A percentile compares a stretch with the other conserved stretches of the same genome.
Evolutionary conservation across 2,113 vertebrate genomes (phyloP).

Genomic region (Arothron firmamentum): DNA sequence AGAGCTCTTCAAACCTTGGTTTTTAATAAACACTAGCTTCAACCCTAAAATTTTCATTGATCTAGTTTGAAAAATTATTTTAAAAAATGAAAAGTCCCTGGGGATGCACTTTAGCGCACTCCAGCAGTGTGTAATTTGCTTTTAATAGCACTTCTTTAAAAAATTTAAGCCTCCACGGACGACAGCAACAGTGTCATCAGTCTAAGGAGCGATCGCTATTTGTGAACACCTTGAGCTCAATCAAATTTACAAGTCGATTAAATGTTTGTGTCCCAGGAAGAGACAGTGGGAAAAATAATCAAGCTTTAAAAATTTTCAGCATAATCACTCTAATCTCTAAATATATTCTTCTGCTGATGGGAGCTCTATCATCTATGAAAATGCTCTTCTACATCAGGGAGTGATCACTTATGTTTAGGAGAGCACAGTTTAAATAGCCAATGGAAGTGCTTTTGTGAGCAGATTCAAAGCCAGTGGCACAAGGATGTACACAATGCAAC

Average conservation of each 20-base stretch:
- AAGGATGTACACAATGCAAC: neutral
- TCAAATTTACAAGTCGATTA: neutral
- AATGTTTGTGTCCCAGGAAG: constrained; percentile 9
- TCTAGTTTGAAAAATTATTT: constrained; percentile 35
- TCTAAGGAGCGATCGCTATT: neutral
- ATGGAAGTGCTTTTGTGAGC: constrained; percentile 20
- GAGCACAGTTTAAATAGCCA: constrained; percentile 26
- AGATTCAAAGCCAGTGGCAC: constrained; percentile 3
- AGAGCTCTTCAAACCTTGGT: constrained; percentile 2
- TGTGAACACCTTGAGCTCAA: too few species aligned
- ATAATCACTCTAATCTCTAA: constrained; percentile 25
- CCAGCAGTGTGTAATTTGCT: constrained; percentile 40
- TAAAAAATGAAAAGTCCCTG: constrained; percentile 24
- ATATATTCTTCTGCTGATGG: constrained; percentile 24
- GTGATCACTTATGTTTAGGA: constrained; percentile 19
- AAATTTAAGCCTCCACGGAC: constrained; percentile 8
- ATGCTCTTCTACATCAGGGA: constrained; percentile 30
- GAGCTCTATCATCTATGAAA: constrained; percentile 20
- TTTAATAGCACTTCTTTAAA: constrained; percentile 25
- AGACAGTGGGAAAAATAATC: constrained; percentile 12
- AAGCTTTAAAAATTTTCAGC: constrained; percentile 20
- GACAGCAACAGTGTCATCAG: constrained; percentile 2
- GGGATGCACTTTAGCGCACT: constrained; percentile 29
- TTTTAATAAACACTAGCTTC: constrained; percentile 25
- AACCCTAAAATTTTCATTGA: constrained; percentile 47